These are phyloP conservation scores for Nephrotoma guestfalica DNA, from an alignment of 2,888 invertebrate species.

Conservation along the genomic window DNA sequence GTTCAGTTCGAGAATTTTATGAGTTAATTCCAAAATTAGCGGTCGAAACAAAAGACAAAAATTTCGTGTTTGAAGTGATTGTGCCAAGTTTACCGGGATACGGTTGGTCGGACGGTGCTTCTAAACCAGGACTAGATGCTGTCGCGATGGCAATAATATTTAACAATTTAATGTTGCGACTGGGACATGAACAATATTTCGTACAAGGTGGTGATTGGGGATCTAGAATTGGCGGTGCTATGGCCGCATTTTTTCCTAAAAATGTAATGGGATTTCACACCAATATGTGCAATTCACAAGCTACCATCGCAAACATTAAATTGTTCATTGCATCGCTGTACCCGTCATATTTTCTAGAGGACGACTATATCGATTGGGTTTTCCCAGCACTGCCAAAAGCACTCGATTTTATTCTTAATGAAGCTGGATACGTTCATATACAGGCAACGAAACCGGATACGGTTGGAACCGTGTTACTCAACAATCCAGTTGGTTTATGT, in stretches of 20 bases:
- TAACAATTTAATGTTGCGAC: constrained; percentile 49
- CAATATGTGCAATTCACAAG: constrained; percentile 40
- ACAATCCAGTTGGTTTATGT: constrained; percentile 54
- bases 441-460: constrained; percentile 86
- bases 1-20: constrained; percentile 70
- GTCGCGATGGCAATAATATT: constrained; percentile 41
- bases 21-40: constrained; percentile 56
- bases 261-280: constrained; percentile 42
- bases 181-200: constrained; percentile 49
- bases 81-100: constrained; percentile 37
- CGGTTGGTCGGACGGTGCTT: constrained; percentile 31
- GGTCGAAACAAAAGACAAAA: constrained; percentile 28
- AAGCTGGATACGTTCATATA: constrained; percentile 51
- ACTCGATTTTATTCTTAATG: constrained; percentile 24
- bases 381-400: constrained; percentile 30
- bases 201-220: constrained; percentile 80
- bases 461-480: constrained; percentile 37
- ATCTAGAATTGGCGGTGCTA: constrained; percentile 40
- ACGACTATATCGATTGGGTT: constrained; percentile 33
- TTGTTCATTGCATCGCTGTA: constrained; percentile 36
- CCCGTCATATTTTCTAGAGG: constrained; percentile 41
- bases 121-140: constrained; percentile 42
- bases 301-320: constrained; percentile 24
- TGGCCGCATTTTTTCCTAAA: constrained; percentile 49
- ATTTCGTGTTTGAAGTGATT: constrained; percentile 43